Evolutionary conservation across 1,140 invertebrate species (phyloP).

Genomic region (Acromyrmex heyeri): DNA sequence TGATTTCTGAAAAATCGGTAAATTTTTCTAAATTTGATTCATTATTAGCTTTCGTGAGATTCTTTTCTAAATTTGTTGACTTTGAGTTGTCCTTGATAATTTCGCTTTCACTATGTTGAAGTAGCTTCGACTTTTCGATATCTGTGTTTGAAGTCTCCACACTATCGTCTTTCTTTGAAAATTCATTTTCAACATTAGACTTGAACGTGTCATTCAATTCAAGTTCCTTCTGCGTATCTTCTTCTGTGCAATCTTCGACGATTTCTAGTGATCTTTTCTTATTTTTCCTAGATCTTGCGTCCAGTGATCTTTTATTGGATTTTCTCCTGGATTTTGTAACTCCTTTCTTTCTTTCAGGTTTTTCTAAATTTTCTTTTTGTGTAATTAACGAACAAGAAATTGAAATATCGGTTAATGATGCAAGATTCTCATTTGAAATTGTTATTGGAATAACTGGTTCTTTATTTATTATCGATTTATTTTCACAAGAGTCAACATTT

Average conservation of each 20-base stretch:
- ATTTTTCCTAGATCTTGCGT: slow-evolving; percentile 69
- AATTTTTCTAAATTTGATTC: slow-evolving; percentile 1
- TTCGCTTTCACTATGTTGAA: slow-evolving; percentile 73
- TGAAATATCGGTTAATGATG: neutral
- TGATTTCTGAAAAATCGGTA: neutral
- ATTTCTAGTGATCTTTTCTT: slow-evolving; percentile 73
- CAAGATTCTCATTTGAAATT: neutral
- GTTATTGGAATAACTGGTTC: neutral
- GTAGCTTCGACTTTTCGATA: neutral
- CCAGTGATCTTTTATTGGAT: slow-evolving; percentile 76
- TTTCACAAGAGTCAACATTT: slow-evolving; percentile 12
- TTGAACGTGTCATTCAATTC: slow-evolving; percentile 76
- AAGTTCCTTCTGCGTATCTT: slow-evolving; percentile 63
- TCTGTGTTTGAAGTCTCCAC: neutral
- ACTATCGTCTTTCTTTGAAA: neutral
- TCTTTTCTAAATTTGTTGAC: neutral
- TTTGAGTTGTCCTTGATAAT: slow-evolving; percentile 4
- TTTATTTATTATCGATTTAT: slow-evolving; percentile 16
- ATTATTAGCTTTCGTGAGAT: neutral
- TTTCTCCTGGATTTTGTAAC: slow-evolving; percentile 51
- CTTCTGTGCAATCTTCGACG: slow-evolving; percentile 37
- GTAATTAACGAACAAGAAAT: neutral
- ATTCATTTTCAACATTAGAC: slow-evolving; percentile 15
- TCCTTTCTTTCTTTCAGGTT: neutral
- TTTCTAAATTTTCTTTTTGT: slow-evolving; percentile 22